Conservation (phyloP, 1,140 invertebrate species). For the Bacillus rossius region DNA sequence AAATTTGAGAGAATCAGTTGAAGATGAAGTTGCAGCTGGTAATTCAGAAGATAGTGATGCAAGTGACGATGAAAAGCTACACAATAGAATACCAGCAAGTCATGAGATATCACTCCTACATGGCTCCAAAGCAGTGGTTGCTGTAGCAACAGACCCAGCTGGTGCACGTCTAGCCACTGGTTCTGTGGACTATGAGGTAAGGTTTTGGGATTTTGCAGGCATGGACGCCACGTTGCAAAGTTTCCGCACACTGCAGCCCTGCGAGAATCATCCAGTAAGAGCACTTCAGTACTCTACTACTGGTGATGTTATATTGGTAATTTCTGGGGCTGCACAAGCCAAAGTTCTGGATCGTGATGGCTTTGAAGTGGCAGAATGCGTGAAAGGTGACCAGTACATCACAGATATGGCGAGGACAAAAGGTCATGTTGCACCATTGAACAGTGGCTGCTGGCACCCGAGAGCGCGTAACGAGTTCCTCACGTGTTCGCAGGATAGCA, state of each 20-base stretch:
- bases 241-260: conserved; percentile 89
- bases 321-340: conserved; percentile 87
- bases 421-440: conserved; percentile 91
- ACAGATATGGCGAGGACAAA: conserved; percentile 92
- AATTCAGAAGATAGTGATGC: conserved; percentile 45
- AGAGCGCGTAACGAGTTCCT: conserved; percentile 88
- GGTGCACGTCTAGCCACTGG: conserved; percentile 91
- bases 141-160: conserved; percentile 84
- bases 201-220: conserved; percentile 97
- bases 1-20: conserved; percentile 28
- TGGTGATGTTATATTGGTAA: conserved; percentile 90
- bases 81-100: conserved; percentile 67
- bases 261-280: conserved; percentile 92
- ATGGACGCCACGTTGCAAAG: conserved; percentile 90
- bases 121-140: conserved; percentile 80
- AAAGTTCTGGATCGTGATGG: conserved; percentile 96
- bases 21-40: conserved; percentile 32
- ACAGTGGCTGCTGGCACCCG: conserved; percentile 92
- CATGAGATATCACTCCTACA: conserved; percentile 81
- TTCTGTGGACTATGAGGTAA: conserved; percentile 91
- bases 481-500: conserved; percentile 90
- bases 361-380: conserved; percentile 91
- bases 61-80: conserved; percentile 47
- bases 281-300: conserved; percentile 87
- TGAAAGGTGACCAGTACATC: conserved; percentile 96